Evolutionary conservation across 2,797 vertebrate genomes (phyloP), one percentile per base, ranked within the genome.

Genomic region (Lepilemur ruficaudatus): DNA sequence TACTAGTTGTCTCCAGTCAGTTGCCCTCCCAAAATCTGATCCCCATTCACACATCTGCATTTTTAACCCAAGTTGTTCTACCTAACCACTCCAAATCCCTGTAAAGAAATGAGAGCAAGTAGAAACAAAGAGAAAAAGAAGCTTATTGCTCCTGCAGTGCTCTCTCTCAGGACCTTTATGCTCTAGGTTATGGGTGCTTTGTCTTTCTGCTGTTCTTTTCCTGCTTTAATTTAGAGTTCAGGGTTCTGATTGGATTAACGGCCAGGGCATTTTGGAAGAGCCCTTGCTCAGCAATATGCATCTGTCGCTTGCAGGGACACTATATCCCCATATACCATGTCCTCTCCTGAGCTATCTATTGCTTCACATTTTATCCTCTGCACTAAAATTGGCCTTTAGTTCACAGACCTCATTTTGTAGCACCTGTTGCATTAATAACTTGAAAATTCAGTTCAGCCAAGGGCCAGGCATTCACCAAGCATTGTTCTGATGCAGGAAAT

Each of bases 351-450:
- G 63, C 63, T 91, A 38, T 94, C 92, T 94, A 57, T 80, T 75
- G 72, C 57, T 96, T 94, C 91, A 78, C 59, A 69, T 94, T 89
- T 96, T 94, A 88, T 95, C 75, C 65, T 92, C 41, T 43, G 69
- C 43, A 93, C 75, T 87, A 72, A 96, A 95, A 96, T 83, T 79
- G 61, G 87, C 67, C 89, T 82, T 96, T 46, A n/a, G 92, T 97
- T 94, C 93, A 63, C 28, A 95, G 85, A 80, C 48, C 65, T 96
- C 94, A 89, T 96, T 97, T 83, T 94, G 55, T 55, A 89, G 72
- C 63, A 96, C 79, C 61, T 94, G 76, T 93, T 97, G 67, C 70
- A 61, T 84, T 96, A 96, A 95, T 88, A 97, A 87, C 55, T 78
- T 70, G 76, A 67, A 93, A 94, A 93, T 6, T 89, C 78, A 69